Percentiles rank a stretch among this genome's conserved stretches.
Evolutionary conservation across 2,797 vertebrate species (phyloP).

Genomic region (Galaxias olidus): DNA sequence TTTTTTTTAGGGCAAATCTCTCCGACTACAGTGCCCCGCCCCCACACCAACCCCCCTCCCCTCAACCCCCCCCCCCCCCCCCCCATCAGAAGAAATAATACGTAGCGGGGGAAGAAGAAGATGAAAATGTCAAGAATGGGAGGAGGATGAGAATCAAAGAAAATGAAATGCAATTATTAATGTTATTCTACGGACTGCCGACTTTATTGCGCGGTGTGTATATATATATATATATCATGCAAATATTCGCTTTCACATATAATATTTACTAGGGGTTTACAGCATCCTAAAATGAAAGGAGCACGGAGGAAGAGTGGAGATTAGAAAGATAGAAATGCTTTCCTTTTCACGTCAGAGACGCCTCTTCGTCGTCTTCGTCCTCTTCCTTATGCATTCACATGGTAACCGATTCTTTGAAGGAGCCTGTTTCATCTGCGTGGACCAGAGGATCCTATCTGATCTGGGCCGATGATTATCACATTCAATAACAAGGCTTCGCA

Average conservation of each 20-base stretch:
- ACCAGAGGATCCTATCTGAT: no score
- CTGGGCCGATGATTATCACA: no score
- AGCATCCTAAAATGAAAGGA: slow-evolving; percentile 34
- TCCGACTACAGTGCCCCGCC: not conserved
- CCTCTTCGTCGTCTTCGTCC: not conserved
- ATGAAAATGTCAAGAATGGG: slow-evolving; percentile 16
- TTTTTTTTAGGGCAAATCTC: slow-evolving; percentile 35
- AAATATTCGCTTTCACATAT: slow-evolving; percentile 52
- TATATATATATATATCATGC: slow-evolving; percentile 21
- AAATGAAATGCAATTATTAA: slow-evolving; percentile 51
- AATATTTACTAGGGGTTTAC: slow-evolving; percentile 38
- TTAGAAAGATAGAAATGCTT: slow-evolving; percentile 23
- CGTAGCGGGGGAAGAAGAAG: slow-evolving; percentile 5
- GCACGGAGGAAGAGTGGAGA: slow-evolving; percentile 9
- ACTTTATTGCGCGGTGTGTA: slow-evolving; percentile 36
- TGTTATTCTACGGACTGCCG: slow-evolving; percentile 36
- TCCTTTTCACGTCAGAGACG: not conserved
- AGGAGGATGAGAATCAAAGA: slow-evolving; percentile 3
- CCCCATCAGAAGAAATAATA: slow-evolving; percentile 45
- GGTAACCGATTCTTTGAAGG: no score
- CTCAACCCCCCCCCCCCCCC: not conserved
- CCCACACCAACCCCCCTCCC: not conserved
- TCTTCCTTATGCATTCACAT: not conserved
- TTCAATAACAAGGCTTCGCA: no score
- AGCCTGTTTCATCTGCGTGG: no score